Conservation (phyloP, 1,140 invertebrate genomes). For the Halictus rubicundus region DNA sequence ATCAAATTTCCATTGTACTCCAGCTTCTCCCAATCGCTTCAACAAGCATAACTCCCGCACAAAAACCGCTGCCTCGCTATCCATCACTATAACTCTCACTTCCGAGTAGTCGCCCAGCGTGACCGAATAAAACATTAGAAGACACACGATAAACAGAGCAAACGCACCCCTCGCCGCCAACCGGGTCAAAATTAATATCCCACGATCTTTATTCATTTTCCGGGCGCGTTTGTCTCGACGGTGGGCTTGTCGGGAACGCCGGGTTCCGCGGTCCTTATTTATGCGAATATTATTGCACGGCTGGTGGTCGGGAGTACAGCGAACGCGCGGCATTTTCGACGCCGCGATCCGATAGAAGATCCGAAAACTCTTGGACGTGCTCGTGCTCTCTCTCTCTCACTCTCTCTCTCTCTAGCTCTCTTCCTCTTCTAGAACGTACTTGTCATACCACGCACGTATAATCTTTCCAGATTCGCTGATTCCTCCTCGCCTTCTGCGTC, state of each 20-base stretch:
- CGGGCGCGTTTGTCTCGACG: neutral
- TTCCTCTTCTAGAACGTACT: neutral
- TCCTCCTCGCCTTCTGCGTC: conserved; percentile 10
- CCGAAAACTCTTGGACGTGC: conserved; percentile 14
- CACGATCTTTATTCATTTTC: conserved; percentile 30
- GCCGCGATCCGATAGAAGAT: neutral
- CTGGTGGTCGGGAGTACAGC: neutral
- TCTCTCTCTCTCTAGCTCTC: neutral
- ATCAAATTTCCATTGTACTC: too few relatives aligned
- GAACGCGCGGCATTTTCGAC: conserved; percentile 5
- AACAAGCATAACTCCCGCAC: too few relatives aligned
- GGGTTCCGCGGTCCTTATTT: conserved; percentile 26
- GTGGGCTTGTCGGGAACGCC: neutral
- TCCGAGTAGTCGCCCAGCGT: neutral
- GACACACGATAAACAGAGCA: too few relatives aligned
- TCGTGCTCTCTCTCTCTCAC: neutral
- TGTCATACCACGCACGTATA: conserved; percentile 49
- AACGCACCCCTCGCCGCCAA: neutral
- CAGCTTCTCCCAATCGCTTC: too few relatives aligned
- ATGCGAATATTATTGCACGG: conserved; percentile 27
- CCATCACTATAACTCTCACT: too few relatives aligned
- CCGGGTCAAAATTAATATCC: conserved; percentile 31
- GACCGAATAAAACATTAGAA: too few relatives aligned
- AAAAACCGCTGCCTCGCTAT: neutral
- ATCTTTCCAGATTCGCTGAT: conserved; percentile 39